Base-by-base conservation (phyloP, 1,140 invertebrate genomes). In the Potamilus streckersoni region DNA sequence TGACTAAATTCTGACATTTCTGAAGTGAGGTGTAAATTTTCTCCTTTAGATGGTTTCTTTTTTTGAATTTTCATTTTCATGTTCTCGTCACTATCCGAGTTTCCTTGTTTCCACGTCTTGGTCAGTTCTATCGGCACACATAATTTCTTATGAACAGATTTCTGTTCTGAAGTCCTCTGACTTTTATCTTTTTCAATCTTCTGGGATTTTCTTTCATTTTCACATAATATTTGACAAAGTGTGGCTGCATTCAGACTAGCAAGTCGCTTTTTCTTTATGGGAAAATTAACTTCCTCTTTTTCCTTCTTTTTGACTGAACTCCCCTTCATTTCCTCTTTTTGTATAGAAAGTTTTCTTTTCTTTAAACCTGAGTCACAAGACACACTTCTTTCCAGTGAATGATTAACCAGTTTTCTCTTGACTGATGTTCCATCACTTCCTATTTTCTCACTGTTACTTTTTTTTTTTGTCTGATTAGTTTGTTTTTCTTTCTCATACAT, bases 171-270 rank as follows among this genome's bases (percentile, higher is more conserved):
- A 49, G 38, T 49, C 38, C n/a, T 77, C 75, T 15, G 75, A 77
- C 38, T 77, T 77, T 49, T 70, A 77, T 23, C 75, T 59, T 73
- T 77, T 71, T 67, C 56, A n/a, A 71, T 68, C 38, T 77, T 77
- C 15, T 58, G 49, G 17, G 49, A 20, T 17, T 76, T 72, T 19
- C 68, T 58, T n/a, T 71, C 59, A 57, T 79, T 84, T 58, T 84
- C 83, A 78, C 73, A 84, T 57, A 84, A 62, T 55, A 86, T 84
- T 61, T 86, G 82, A 19, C 84, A 78, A 67, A 78, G 79, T 49
- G 77, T 79, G 49, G 74, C 75, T 27, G 84, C 84, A 79, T 82
- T 83, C 17, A 86, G 64, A 73, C 84, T 86, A 15, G 84, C 84
- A 69, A 84, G 83, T 55, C 84, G 65, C 74, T 82, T 83, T 19